Evolutionary conservation across 2,113 vertebrate species (phyloP).

Genomic region (mouse (Mus musculus)): GRCm39 chr16:44888001-44888500

Average conservation of each 20-base stretch:
- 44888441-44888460: neutral
- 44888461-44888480: neutral
- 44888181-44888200: neutral
- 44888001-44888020: neutral
- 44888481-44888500: neutral
- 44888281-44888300: neutral
- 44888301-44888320: neutral
- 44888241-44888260: neutral
- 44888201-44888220: neutral
- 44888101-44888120: neutral
- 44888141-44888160: neutral
- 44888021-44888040: neutral
- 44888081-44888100: neutral
- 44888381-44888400: neutral
- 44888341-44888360: neutral
- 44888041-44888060: neutral
- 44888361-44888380: neutral
- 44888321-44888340: neutral
- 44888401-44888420: neutral
- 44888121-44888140: neutral
- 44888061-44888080: neutral
- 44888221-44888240: neutral
- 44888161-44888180: neutral
- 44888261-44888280: neutral
- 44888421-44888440: neutral